Percentiles rank a stretch among this genome's conserved stretches.
Evolutionary conservation across 2,888 invertebrate species (phyloP).

Genomic region (Andrena minutula): DNA sequence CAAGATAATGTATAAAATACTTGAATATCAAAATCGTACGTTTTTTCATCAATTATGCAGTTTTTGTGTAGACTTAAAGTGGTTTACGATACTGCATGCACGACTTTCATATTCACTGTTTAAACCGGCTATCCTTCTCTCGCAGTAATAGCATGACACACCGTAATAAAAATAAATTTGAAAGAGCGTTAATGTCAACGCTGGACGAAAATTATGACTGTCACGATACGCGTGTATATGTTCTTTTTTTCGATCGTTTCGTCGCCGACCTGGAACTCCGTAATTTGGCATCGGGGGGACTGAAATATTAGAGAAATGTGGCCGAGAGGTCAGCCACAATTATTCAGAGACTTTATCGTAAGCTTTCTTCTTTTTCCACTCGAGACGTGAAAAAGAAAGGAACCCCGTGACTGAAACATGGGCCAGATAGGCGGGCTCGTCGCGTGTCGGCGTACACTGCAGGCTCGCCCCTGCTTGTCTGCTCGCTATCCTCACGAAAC

Average conservation of each 20-base stretch:
- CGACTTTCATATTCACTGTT: not conserved
- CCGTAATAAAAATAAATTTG: no score
- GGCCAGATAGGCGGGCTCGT: constrained; percentile 81
- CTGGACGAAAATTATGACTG: no score
- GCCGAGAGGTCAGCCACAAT: constrained; percentile 75
- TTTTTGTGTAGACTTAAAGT: not conserved
- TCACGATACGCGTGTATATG: no score
- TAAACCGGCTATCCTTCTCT: no score
- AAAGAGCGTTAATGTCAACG: no score
- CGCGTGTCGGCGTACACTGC: constrained; percentile 81
- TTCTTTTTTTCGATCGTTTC: no score
- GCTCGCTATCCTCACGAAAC: constrained; percentile 81
- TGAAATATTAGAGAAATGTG: constrained; percentile 71
- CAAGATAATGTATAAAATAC: no score
- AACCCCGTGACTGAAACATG: constrained; percentile 79
- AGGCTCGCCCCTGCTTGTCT: constrained; percentile 78
- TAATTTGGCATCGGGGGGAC: constrained; percentile 64
- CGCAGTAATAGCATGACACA: no score
- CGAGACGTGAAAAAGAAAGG: constrained; percentile 78
- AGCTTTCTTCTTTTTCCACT: constrained; percentile 74
- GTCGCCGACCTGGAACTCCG: constrained; percentile 6
- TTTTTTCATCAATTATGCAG: no score
- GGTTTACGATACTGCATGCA: not conserved
- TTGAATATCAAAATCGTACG: no score
- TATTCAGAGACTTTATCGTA: constrained; percentile 82